Percentiles rank a stretch among this genome's conserved stretches.
Evolutionary conservation across 2,113 vertebrate species (phyloP).

Genomic region (Sinocyclocheilus anophthalmus): DNA sequence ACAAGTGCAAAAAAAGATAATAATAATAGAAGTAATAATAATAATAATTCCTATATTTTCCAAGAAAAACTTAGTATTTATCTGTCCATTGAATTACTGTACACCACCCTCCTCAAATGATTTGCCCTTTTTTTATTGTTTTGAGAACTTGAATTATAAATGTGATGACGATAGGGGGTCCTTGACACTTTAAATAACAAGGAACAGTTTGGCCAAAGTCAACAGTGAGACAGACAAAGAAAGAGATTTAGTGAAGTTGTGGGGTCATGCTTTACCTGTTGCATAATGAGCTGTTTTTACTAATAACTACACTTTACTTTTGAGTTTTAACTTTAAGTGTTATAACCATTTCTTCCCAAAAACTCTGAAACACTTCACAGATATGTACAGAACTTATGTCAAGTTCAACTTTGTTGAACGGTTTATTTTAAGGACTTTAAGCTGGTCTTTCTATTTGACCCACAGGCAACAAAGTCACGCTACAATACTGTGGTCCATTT

Average conservation of each 20-base stretch:
- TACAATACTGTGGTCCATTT: neutral
- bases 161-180: neutral
- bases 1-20: no score
- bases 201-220: neutral
- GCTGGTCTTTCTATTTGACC: slow-evolving; percentile 12
- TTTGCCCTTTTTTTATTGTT: neutral
- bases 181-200: neutral
- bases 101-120: no score
- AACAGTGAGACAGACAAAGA: no score
- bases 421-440: neutral
- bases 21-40: no score
- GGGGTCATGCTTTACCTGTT: neutral
- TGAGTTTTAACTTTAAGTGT: neutral
- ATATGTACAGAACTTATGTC: neutral
- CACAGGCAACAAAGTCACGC: slow-evolving; percentile 5
- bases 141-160: neutral
- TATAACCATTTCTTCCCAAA: neutral
- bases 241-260: neutral
- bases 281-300: neutral
- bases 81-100: neutral
- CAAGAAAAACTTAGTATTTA: neutral
- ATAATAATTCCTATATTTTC: no score
- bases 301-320: no score
- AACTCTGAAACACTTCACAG: neutral
- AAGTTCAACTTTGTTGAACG: neutral